Conservation (phyloP, 2,888 invertebrate genomes). For the Andrena flavipes region DNA sequence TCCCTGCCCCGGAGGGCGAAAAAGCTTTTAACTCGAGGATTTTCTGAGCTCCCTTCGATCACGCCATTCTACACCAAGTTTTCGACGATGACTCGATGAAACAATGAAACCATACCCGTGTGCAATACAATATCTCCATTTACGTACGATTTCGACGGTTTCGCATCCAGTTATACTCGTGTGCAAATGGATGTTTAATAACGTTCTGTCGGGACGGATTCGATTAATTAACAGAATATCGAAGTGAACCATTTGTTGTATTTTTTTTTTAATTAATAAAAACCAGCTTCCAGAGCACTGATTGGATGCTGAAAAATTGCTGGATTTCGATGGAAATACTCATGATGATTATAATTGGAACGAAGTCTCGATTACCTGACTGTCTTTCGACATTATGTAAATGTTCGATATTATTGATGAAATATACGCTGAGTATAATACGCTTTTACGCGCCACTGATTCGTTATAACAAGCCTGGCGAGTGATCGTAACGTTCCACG, state of each 20-base stretch:
- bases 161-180: not conserved
- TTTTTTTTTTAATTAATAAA: not conserved
- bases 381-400: not conserved
- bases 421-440: not conserved
- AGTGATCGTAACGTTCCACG: not conserved
- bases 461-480: not conserved
- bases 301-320: not conserved
- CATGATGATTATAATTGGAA: not conserved
- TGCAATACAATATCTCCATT: not conserved
- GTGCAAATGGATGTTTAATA: slow-evolving; percentile 1
- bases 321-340: not conserved
- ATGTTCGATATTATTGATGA: too few species aligned
- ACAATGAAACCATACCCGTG: not conserved
- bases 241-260: not conserved
- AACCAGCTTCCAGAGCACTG: not conserved
- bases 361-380: not conserved
- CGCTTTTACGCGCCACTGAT: slow-evolving; percentile 11
- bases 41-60: slow-evolving; percentile 34
- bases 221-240: not conserved
- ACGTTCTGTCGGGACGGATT: not conserved
- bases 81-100: not conserved
- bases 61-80: not conserved
- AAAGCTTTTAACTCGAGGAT: slow-evolving; percentile 52
- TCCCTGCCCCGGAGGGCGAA: slow-evolving; percentile 17
- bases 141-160: not conserved